Conservation (phyloP, 1,140 invertebrate species). For the Ceratosolen solmsi region DNA sequence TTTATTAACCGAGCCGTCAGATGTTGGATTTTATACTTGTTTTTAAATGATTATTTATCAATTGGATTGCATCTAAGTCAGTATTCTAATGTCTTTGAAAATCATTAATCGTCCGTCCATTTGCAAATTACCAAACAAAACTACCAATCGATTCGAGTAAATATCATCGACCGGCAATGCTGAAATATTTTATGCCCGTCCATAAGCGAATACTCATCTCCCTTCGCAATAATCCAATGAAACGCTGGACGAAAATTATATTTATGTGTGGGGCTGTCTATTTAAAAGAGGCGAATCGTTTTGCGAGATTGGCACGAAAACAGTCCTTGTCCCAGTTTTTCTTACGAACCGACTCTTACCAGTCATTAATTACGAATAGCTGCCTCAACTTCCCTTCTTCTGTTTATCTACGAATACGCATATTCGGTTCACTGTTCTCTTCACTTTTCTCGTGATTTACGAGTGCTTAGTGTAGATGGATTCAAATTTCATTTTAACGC, state of each 20-base stretch:
- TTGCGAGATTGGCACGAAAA: constrained; percentile 3
- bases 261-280: background rate
- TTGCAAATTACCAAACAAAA: too few relatives aligned
- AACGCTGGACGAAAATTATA: background rate
- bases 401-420: background rate
- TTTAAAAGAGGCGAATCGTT: constrained; percentile 4
- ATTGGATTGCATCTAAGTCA: too few relatives aligned
- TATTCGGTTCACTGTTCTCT: background rate
- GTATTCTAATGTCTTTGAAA: too few relatives aligned
- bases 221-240: background rate
- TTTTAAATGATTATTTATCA: too few relatives aligned
- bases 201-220: background rate
- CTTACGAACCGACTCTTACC: background rate
- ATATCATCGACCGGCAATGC: too few relatives aligned
- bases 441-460: background rate
- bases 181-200: background rate
- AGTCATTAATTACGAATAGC: background rate
- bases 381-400: background rate
- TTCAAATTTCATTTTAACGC: background rate
- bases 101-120: too few relatives aligned
- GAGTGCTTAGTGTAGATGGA: background rate
- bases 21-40: too few relatives aligned
- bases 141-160: too few relatives aligned
- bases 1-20: too few relatives aligned
- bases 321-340: constrained; percentile 13